A percentile compares a stretch with the other conserved stretches of the same genome.
These are phyloP conservation scores for Plagodis pulveraria DNA, from an alignment of 2,888 invertebrate genomes.

Conservation along the genomic window DNA sequence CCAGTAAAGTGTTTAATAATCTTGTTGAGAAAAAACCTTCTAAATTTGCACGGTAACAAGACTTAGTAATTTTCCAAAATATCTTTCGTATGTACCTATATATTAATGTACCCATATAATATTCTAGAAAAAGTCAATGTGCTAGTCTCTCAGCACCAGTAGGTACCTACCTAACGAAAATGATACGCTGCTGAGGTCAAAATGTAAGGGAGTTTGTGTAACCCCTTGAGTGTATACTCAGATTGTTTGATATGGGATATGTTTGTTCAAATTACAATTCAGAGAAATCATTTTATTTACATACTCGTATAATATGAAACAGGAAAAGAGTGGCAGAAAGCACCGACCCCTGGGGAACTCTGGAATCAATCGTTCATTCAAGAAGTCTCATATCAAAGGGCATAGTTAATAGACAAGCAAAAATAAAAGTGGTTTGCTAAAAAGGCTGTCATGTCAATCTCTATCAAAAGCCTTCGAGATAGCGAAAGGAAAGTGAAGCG, in stretches of 20 bases:
- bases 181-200: slow-evolving; percentile 11
- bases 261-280: slow-evolving; percentile 44
- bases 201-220: slow-evolving; percentile 56
- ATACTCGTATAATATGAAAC: no score
- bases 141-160: no score
- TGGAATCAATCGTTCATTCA: no score
- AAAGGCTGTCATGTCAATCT: no score
- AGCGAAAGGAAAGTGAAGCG: no score
- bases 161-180: neutral
- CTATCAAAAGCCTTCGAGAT: no score
- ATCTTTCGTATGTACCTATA: slow-evolving; percentile 9
- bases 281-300: neutral
- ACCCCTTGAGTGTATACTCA: slow-evolving; percentile 43
- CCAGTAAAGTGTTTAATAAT: slow-evolving; percentile 13
- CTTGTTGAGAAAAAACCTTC: slow-evolving; percentile 13
- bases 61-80: slow-evolving; percentile 16
- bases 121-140: neutral
- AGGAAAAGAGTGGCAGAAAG: no score
- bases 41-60: slow-evolving; percentile 28
- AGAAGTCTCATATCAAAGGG: no score
- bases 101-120: slow-evolving; percentile 6
- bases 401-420: no score
- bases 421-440: no score
- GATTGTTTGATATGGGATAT: slow-evolving; percentile 42
- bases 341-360: no score